Percentiles rank a stretch among this genome's conserved stretches.
Evolutionary conservation across 2,888 invertebrate genomes (phyloP).

Genomic region (Capitulum mitella): DNA sequence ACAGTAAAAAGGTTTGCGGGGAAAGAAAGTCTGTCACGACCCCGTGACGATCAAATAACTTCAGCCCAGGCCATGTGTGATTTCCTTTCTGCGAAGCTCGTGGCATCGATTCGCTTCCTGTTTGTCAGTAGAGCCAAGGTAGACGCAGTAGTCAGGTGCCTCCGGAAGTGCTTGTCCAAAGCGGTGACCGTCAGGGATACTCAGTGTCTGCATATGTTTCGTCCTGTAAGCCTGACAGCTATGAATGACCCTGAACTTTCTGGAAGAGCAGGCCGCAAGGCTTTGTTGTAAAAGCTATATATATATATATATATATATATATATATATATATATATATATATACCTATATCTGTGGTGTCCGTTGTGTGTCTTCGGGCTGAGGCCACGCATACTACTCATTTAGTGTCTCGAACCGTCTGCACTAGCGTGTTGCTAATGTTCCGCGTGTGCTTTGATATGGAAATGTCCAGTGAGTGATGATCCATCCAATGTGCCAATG

Average conservation of each 20-base stretch:
- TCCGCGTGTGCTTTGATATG: too few species aligned
- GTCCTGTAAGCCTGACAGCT: neutral
- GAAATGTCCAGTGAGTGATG: too few species aligned
- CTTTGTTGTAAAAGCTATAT: neutral
- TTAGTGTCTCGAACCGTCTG: neutral
- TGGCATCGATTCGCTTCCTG: constrained; percentile 27
- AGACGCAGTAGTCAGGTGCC: constrained; percentile 6
- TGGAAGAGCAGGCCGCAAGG: neutral
- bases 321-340: too few species aligned
- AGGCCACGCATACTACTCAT: neutral
- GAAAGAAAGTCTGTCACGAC: constrained; percentile 28
- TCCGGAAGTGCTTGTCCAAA: neutral
- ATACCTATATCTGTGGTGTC: too few species aligned
- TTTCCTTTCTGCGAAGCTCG: constrained; percentile 27
- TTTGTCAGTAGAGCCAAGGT: constrained; percentile 29
- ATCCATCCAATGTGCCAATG: too few species aligned
- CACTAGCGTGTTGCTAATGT: too few species aligned
- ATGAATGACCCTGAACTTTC: neutral
- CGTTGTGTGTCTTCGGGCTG: neutral
- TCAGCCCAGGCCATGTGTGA: constrained; percentile 27
- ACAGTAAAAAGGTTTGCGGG: constrained; percentile 27
- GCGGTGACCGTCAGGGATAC: neutral
- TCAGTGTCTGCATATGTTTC: neutral
- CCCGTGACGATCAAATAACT: constrained; percentile 25
- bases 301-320: neutral